Base-by-base conservation (phyloP, 2,888 invertebrate species). In the Meiosimyza platycephala region DNA sequence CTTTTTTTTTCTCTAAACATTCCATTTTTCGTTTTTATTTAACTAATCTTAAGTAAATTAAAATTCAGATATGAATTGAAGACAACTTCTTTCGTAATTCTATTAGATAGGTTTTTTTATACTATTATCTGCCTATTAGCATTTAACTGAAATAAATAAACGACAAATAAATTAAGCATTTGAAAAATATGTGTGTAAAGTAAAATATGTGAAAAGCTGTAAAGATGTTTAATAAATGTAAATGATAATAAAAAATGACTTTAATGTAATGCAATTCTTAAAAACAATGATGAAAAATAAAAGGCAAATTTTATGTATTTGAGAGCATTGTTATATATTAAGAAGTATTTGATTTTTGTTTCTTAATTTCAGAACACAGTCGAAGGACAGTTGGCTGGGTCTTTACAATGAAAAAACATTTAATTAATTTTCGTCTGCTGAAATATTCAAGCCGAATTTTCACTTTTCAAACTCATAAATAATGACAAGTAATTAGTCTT, bases 101-200 rank as follows among this genome's bases (percentile, higher is more conserved):
- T 12, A 28, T 28, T 28, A 57, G 57, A 28, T 57, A 57, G 57
- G 28, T 28, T 57, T 57, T 57, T 57, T 28, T 57, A 55, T 28
- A 15, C 13, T 28, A 13, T 6, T 57, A 22, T 57, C 57, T 57
- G 57, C 57, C 57, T 57, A 57, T 28, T 28, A 18, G 57, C 57
- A 57, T 57, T 18, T 57, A 22, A 28, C 28, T 57, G 18, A 28
- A 57, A 57, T 57, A 13, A 57, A 57, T 22, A 57, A 57, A 11
- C 18, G 22, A 57, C 11, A 57, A 15, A 57, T 40, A 40, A 9
- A 7, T 40, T 9, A 7, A 40, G 4, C 40, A 40, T 40, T 70
- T 52, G 57, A 51, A 62, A 74, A 48, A 55, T 74, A 66, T 70
- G 48, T 65, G 4, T 62, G 16, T 62, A 33, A 62, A 69, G 48